Evolutionary conservation across 2,888 invertebrate genomes (phyloP).

Genomic region (Oxycera nigricornis): DNA sequence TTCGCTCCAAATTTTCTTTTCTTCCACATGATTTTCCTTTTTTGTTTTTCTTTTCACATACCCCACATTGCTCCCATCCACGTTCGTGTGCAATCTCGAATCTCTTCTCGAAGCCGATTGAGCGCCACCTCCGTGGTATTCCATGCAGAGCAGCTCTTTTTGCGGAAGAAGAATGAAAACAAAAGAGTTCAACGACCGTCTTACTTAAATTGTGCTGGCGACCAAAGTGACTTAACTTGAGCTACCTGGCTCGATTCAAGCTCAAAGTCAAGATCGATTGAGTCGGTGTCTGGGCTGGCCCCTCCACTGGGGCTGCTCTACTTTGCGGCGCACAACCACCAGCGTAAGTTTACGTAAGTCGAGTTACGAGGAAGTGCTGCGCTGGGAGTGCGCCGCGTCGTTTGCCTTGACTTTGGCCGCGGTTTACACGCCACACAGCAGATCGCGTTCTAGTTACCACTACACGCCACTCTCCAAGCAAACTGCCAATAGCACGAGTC

Average conservation of each 20-base stretch:
- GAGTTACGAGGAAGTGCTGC: conserved; percentile 15
- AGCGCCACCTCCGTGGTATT: conserved; percentile 13
- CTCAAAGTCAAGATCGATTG: conserved; percentile 39
- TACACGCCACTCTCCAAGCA: no score
- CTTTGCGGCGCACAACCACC: not conserved
- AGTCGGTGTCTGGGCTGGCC: conserved; percentile 1
- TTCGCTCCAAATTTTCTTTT: conserved; percentile 40
- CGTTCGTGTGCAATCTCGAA: not conserved
- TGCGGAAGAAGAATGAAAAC: conserved; percentile 38
- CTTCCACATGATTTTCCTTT: conserved; percentile 35
- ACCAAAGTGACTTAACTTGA: not conserved
- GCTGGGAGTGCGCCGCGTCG: not conserved
- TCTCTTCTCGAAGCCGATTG: not conserved
- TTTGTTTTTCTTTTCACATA: conserved; percentile 22
- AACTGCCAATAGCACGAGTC: no score
- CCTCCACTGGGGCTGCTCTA: conserved; percentile 19
- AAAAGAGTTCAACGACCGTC: conserved; percentile 41
- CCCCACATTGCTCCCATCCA: conserved; percentile 5
- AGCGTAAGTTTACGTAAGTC: conserved; percentile 11
- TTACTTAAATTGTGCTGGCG: conserved; percentile 32
- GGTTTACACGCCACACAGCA: not conserved
- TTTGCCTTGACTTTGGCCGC: conserved; percentile 41
- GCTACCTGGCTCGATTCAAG: conserved; percentile 25
- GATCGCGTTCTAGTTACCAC: conserved; percentile 13
- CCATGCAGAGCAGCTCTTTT: not conserved